These are phyloP conservation scores for Mus musculus DNA, from an alignment of 2,113 vertebrate genomes.

Conservation along the genomic window DNA sequence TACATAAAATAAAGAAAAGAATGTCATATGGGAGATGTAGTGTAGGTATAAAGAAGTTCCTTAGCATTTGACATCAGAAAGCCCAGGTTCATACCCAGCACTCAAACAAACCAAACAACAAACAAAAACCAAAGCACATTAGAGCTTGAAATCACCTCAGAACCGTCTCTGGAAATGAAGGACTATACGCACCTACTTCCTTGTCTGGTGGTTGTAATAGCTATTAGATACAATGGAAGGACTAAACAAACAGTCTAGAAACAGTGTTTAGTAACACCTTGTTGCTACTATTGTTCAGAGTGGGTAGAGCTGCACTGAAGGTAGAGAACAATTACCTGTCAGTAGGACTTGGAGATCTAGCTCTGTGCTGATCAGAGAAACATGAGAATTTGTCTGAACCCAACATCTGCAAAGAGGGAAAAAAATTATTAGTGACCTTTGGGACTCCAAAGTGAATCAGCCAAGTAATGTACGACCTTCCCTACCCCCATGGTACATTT, in stretches of 20 bases:
- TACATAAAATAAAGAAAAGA: background rate
- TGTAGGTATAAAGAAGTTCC: background rate
- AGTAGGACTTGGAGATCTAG: background rate
- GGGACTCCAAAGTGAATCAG: background rate
- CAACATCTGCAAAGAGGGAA: conserved; percentile 73
- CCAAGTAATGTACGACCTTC: background rate
- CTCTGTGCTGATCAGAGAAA: conserved; percentile 30
- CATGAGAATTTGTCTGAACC: background rate
- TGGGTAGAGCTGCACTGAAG: background rate
- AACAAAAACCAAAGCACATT: background rate
- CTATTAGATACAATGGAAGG: conserved; percentile 27
- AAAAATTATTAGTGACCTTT: conserved; percentile 37
- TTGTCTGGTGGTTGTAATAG: background rate
- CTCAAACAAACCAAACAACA: background rate
- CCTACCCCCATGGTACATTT: background rate
- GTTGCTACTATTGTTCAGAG: background rate
- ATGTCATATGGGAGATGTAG: background rate
- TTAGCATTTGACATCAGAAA: background rate
- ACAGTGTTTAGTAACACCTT: background rate
- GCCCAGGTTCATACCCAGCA: background rate
- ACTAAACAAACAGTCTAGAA: conserved; percentile 33
- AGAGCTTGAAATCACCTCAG: conserved; percentile 4
- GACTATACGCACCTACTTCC: background rate
- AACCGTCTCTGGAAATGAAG: background rate
- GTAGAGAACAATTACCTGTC: conserved; percentile 62